Conservation (phyloP, 1,140 invertebrate genomes). For the Alviniconcha marisindica region DNA sequence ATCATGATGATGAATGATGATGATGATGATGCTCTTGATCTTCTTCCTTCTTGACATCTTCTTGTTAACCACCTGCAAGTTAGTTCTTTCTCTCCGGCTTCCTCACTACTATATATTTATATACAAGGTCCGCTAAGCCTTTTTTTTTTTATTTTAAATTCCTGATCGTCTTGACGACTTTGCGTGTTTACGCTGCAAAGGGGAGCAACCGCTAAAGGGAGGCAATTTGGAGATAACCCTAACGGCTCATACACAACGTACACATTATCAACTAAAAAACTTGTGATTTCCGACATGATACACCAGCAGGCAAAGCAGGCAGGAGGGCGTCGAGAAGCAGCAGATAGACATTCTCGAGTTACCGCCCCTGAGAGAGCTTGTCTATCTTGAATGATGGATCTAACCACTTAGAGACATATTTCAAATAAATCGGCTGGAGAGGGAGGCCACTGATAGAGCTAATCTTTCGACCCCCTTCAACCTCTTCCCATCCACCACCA, state of each 20-base stretch:
- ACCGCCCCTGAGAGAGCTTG: conserved; percentile 14
- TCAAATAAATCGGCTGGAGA: conserved; percentile 19
- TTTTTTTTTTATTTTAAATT: too few species aligned
- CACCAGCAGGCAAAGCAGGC: neutral
- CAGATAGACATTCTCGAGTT: conserved; percentile 26
- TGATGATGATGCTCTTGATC: too few species aligned
- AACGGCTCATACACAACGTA: conserved; percentile 9
- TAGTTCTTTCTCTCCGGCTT: too few species aligned
- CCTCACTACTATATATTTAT: too few species aligned
- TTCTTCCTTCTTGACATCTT: too few species aligned
- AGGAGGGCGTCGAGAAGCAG: neutral
- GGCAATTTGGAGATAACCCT: conserved; percentile 1
- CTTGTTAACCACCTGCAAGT: too few species aligned
- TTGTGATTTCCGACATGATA: neutral
- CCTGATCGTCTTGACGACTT: too few species aligned
- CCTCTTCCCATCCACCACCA: neutral
- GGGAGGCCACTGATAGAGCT: conserved; percentile 6
- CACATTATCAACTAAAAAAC: neutral
- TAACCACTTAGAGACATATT: conserved; percentile 19
- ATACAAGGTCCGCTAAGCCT: too few species aligned
- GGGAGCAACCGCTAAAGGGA: too few species aligned
- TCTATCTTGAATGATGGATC: conserved; percentile 26
- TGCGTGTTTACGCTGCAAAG: too few species aligned
- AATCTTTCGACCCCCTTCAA: neutral
- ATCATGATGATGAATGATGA: too few species aligned